Conservation (phyloP, 92 coral and sea anemone genomes). For the Zoanthus sociatus region DNA sequence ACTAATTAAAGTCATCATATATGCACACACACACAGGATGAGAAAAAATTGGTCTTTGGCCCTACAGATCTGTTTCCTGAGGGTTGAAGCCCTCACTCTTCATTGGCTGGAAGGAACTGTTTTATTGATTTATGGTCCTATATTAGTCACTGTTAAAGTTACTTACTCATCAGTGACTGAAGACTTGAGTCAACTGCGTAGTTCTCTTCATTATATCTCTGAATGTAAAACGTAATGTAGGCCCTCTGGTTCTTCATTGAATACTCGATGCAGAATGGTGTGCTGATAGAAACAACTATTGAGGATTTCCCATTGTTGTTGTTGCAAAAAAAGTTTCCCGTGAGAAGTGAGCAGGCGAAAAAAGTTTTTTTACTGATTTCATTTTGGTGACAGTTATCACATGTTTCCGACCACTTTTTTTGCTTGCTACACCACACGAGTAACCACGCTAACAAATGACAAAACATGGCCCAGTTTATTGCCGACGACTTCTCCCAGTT, state of each 20-base stretch:
- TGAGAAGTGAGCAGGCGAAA: slow-evolving; percentile 68
- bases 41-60: too few relatives aligned
- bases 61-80: too few relatives aligned
- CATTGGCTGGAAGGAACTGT: too few relatives aligned
- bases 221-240: slow-evolving; percentile 62
- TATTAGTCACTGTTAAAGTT: slow-evolving; percentile 11
- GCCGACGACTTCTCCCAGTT: slow-evolving; percentile 68
- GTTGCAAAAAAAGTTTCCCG: slow-evolving; percentile 67
- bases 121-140: background rate
- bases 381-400: slow-evolving; percentile 57
- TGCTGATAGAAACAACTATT: slow-evolving; percentile 66
- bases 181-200: slow-evolving; percentile 65
- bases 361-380: slow-evolving; percentile 62
- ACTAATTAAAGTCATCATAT: slow-evolving; percentile 7
- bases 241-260: slow-evolving; percentile 67
- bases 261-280: slow-evolving; percentile 72
- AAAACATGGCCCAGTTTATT: slow-evolving; percentile 74
- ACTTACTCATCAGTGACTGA: slow-evolving; percentile 60
- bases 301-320: slow-evolving; percentile 66
- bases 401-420: slow-evolving; percentile 43
- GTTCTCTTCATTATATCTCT: slow-evolving; percentile 65
- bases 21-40: background rate
- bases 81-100: too few relatives aligned
- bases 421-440: slow-evolving; percentile 48
- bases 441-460: slow-evolving; percentile 58